phyloP scores from a whole-genome alignment of 1,140 invertebrate species.

The Episyrphus balteatus region DNA sequence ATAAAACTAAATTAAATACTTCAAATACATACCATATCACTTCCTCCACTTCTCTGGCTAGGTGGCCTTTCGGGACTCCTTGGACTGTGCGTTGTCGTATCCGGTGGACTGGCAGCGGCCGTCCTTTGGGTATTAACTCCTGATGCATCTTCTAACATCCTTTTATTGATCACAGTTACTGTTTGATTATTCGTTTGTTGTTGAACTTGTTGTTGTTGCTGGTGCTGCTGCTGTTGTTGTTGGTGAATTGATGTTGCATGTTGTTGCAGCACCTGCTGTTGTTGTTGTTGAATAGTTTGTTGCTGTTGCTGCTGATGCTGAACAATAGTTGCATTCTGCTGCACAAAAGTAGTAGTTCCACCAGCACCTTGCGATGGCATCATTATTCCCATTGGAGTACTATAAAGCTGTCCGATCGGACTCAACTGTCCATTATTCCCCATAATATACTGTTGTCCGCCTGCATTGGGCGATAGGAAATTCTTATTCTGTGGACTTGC shows the following conservation, averaged over 20 bases:
- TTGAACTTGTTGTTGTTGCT: constrained; percentile 34
- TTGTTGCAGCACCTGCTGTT: constrained; percentile 20
- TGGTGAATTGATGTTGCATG: constrained; percentile 7
- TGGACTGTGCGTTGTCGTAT: constrained; percentile 71
- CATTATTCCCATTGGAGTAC: constrained; percentile 65
- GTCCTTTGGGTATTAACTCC: constrained; percentile 27
- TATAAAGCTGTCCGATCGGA: constrained; percentile 57
- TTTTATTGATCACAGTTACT: neutral
- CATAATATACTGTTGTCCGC: constrained; percentile 53
- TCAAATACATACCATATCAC: constrained; percentile 28
- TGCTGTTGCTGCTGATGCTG: constrained; percentile 56
- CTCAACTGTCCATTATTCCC: constrained; percentile 62
- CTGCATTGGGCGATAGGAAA: constrained; percentile 61
- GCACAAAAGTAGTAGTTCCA: constrained; percentile 44
- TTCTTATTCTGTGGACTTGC: constrained; percentile 62
- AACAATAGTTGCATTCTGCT: constrained; percentile 50
- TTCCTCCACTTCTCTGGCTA: constrained; percentile 33
- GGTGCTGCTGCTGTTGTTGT: constrained; percentile 37
- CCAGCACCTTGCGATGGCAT: constrained; percentile 40
- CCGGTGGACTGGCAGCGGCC: constrained; percentile 47
- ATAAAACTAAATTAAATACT: neutral
- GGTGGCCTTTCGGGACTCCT: constrained; percentile 30
- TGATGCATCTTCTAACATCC: constrained; percentile 36
- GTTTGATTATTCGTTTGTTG: neutral
- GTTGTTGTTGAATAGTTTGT: constrained; percentile 35